phyloP scores from a whole-genome alignment of 1,140 invertebrate species.

The Neodiprion fabricii region DNA sequence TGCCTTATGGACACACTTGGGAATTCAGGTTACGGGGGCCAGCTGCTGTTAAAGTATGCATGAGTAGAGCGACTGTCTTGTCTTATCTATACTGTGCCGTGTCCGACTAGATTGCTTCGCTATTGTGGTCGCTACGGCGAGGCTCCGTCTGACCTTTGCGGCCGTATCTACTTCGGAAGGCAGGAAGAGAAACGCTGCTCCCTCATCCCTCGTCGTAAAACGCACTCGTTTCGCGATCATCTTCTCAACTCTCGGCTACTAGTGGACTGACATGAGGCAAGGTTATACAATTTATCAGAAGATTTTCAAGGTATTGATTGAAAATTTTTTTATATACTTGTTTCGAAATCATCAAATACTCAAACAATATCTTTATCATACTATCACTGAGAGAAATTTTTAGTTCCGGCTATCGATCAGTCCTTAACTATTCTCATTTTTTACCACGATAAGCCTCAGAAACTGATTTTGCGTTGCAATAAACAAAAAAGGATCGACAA shows the following conservation, averaged over 20 bases:
- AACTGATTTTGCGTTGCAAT: too few species aligned
- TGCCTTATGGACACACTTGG: background rate
- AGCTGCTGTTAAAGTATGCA: slow-evolving; percentile 5
- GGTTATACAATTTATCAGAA: too few species aligned
- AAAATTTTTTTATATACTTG: too few species aligned
- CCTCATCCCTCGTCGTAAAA: slow-evolving; percentile 19
- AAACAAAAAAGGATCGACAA: too few species aligned
- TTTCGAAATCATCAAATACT: too few species aligned
- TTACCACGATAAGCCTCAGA: too few species aligned
- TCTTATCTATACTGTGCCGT: background rate
- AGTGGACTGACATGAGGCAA: too few species aligned
- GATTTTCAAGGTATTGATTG: too few species aligned
- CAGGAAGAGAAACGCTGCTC: slow-evolving; percentile 4
- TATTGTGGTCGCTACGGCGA: background rate
- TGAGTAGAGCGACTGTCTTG: background rate
- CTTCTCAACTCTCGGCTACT: slow-evolving; percentile 16
- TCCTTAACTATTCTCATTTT: too few species aligned
- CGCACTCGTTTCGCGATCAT: slow-evolving; percentile 18
- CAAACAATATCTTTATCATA: too few species aligned
- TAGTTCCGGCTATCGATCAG: too few species aligned
- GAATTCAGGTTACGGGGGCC: background rate
- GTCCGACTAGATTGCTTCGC: background rate
- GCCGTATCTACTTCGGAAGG: background rate
- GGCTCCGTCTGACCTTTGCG: background rate
- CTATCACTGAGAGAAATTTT: too few species aligned